Percentiles rank a stretch among this genome's conserved stretches.
Evolutionary conservation across 2,797 vertebrate genomes (phyloP).

Genomic region (Microhierax caerulescens): DNA sequence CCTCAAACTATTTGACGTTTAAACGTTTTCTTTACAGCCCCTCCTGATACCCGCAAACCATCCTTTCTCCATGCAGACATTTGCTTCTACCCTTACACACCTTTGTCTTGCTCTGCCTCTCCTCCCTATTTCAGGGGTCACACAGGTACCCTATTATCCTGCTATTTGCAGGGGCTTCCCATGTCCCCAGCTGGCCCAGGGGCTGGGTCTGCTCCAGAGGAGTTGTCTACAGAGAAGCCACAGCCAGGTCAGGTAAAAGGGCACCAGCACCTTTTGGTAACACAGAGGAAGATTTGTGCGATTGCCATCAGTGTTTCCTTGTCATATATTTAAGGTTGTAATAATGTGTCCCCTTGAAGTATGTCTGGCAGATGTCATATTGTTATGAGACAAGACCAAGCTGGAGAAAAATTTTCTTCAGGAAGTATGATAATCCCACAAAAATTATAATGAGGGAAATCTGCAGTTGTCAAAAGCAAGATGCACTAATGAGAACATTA

Average conservation of each 20-base stretch:
- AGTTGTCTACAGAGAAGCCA: neutral
- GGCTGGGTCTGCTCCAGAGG: neutral
- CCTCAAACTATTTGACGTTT: neutral
- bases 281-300: neutral
- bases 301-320: neutral
- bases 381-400: neutral
- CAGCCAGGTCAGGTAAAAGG: neutral
- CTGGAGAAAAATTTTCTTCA: neutral
- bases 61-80: neutral
- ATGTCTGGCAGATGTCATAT: neutral
- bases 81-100: neutral
- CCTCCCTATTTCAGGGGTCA: neutral
- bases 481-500: neutral
- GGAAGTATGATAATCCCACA: neutral
- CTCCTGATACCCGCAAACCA: neutral
- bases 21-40: neutral
- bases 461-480: neutral
- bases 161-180: neutral
- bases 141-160: rapidly evolving
- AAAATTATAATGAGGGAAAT: neutral
- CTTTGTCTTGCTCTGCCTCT: neutral
- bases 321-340: neutral
- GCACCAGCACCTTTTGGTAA: neutral
- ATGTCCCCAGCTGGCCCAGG: rapidly evolving
- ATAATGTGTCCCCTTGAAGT: neutral